A percentile compares a stretch with the other conserved stretches of the same genome.
Conservation (phyloP, 2,888 invertebrate genomes). For the Pyrrhosoma nymphula region DNA sequence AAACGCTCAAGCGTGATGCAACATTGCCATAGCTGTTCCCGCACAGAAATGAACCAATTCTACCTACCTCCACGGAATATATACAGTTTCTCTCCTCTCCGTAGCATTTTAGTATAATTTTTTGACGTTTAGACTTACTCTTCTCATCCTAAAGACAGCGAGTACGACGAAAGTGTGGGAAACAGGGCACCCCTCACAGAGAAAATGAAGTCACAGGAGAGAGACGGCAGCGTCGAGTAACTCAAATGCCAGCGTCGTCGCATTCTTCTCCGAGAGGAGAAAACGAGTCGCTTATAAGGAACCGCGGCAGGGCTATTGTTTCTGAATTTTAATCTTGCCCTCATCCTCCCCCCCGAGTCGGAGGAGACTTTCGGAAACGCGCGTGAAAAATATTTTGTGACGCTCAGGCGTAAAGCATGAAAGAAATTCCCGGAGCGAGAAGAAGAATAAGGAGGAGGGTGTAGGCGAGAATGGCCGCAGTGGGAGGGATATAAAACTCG, state of each 20-base stretch:
- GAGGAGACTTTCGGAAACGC: not conserved
- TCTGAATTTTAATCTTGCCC: not conserved
- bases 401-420: not conserved
- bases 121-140: not conserved
- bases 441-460: not conserved
- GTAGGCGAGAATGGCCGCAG: not conserved
- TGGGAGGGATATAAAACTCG: not conserved
- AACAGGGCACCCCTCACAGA: not conserved
- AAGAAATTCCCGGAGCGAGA: not conserved
- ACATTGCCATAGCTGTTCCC: no score
- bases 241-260: not conserved
- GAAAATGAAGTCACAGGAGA: not conserved
- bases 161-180: not conserved
- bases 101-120: not conserved
- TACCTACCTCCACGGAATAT: no score
- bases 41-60: no score
- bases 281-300: not conserved
- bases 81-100: not conserved
- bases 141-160: not conserved
- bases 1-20: no score
- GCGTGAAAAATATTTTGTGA: not conserved
- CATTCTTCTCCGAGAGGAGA: not conserved
- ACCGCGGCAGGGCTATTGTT: not conserved
- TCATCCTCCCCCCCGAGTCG: not conserved
- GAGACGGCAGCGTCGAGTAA: not conserved